Evolutionary conservation across 2,113 vertebrate species (phyloP), one percentile per base, ranked within the genome.

Genomic region (Tautogolabrus adspersus): DNA sequence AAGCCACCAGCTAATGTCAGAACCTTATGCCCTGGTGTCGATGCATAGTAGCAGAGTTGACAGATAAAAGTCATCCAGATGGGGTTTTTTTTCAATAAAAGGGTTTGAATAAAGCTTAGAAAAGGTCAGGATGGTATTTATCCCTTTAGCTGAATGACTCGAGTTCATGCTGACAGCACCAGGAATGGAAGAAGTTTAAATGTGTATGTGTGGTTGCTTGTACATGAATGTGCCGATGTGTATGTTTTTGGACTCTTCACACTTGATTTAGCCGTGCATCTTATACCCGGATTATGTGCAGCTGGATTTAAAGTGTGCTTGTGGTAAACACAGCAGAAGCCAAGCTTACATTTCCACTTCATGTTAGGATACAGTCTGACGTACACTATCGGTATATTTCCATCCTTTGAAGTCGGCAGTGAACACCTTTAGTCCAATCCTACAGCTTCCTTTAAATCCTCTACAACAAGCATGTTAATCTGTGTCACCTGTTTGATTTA

Each of bases 1-100:
- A 77, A 85, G 71, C 73, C 19, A 6, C 1, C 0, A 34, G 71
- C 54, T 58, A 63, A 12, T 65, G 79, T 88, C 72, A 79, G 22
- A 47, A 59, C 52, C 54, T 46, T 37, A 21, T 26, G 68, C 67
- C 49, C 46, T 58, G 4, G 8, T 51, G 73, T 55, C 1, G 18
- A 51, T 54, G 16, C 2, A n/a, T 10, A 38, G 44, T 71, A 65
- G 51, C 5, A 67, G 8, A 2, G 44, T 37, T 44, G 37, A 15
- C 47, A 78, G 9, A 64, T 51, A 19, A 74, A 47, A 49, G 18
- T 0, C 38, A 6, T n/a, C 0, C 22, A 13, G 71, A 49, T 19
- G 4, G 69, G 8, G 57, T 22, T 66, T 34, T 34, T 34, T 34
- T 34, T 34, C 5, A 65, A 30, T 61, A 9, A 4, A 42, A 66